Evolutionary conservation across 2,888 invertebrate species (phyloP).

Genomic region (Callinectes sapidus): DNA sequence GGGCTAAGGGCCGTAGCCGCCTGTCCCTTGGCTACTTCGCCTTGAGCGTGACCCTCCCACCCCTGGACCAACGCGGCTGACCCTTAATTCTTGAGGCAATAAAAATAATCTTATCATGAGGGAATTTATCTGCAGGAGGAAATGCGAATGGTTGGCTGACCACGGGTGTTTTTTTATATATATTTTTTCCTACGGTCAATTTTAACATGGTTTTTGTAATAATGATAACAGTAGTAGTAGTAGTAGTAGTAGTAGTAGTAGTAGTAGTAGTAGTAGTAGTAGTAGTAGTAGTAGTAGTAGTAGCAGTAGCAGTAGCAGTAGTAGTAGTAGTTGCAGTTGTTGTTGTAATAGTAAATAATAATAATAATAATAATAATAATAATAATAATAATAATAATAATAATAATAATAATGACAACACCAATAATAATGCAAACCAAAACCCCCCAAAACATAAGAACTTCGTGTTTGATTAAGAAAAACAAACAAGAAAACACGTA

Average conservation of each 20-base stretch:
- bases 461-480: not conserved
- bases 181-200: not conserved
- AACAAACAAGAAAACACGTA: not conserved
- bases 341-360: not conserved
- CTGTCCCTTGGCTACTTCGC: conserved; percentile 12
- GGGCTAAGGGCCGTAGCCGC: conserved; percentile 27
- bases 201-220: not conserved
- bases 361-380: not conserved
- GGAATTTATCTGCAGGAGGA: not conserved
- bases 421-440: too few relatives aligned
- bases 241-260: conserved; percentile 1
- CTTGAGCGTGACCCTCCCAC: conserved; percentile 9
- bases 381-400: not conserved
- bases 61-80: not conserved
- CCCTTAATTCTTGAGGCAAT: not conserved
- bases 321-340: not conserved
- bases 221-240: not conserved
- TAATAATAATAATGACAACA: too few relatives aligned
- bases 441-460: too few relatives aligned
- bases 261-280: conserved; percentile 6
- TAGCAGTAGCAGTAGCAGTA: not conserved
- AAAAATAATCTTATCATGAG: conserved; percentile 5
- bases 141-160: conserved; percentile 14
- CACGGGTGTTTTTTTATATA: not conserved
- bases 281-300: not conserved